These are phyloP conservation scores for Oncorhynchus clarkii DNA, from an alignment of 2,113 vertebrate genomes.

Conservation along the genomic window DNA sequence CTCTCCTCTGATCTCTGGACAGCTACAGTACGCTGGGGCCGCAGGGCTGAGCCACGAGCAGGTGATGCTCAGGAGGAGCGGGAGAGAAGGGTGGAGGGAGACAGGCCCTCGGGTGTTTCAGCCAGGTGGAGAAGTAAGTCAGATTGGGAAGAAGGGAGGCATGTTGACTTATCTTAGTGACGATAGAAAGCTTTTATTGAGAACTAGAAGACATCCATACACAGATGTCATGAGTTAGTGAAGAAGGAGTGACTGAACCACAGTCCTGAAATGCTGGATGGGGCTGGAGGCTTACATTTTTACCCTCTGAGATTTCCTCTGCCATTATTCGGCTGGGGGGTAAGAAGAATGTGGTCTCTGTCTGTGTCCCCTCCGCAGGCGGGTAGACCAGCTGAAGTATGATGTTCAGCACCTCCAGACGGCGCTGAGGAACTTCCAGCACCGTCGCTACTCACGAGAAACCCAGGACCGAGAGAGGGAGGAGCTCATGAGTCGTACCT, in stretches of 20 bases:
- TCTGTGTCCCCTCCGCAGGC: constrained; percentile 63
- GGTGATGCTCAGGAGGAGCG: constrained; percentile 16
- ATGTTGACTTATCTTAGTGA: constrained; percentile 15
- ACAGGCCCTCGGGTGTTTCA: constrained; percentile 18
- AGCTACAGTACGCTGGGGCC: constrained; percentile 19
- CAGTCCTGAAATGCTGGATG: neutral
- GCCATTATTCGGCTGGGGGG: neutral
- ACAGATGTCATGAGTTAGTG: neutral
- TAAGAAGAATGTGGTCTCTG: neutral
- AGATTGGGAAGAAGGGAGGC: constrained; percentile 24
- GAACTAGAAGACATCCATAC: neutral
- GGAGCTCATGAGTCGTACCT: constrained; percentile 86
- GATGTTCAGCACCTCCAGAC: constrained; percentile 91
- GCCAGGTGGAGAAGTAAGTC: constrained; percentile 1
- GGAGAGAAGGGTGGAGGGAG: neutral
- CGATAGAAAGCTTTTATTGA: constrained; percentile 1
- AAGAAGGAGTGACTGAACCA: neutral
- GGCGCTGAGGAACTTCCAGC: constrained; percentile 89
- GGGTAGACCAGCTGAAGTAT: constrained; percentile 96
- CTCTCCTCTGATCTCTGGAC: constrained; percentile 44
- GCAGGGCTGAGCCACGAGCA: constrained; percentile 13
- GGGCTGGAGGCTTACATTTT: neutral
- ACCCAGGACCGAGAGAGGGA: constrained; percentile 91
- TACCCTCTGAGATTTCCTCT: neutral
- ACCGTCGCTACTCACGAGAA: constrained; percentile 83